These are phyloP conservation scores for Drosophila elegans DNA, from an alignment of 1,140 invertebrate species.

Conservation along the genomic window DNA sequence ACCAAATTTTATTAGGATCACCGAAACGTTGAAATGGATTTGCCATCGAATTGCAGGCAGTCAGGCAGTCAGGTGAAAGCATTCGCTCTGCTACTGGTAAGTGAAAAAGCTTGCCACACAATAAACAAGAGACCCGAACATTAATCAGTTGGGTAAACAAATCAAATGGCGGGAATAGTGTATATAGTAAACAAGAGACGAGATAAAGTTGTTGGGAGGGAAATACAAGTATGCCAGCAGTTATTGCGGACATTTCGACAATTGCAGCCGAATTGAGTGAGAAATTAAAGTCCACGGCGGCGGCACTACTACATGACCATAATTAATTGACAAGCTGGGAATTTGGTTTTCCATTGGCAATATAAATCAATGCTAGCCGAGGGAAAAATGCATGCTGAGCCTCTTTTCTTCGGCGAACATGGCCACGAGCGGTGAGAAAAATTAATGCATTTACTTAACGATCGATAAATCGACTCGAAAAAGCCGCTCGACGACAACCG, in stretches of 20 bases:
- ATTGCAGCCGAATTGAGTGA: conserved; percentile 53
- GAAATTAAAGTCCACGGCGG: conserved; percentile 49
- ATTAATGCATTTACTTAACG: conserved; percentile 71
- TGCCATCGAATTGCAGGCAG: conserved; percentile 12
- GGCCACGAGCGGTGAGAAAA: conserved; percentile 45
- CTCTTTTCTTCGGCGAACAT: conserved; percentile 27
- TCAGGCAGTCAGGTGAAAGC: conserved; percentile 25
- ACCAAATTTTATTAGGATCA: conserved; percentile 30
- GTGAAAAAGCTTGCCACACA: conserved; percentile 26
- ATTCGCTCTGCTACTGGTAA: conserved; percentile 18
- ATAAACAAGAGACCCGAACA: conserved; percentile 40
- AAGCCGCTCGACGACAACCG: conserved; percentile 74
- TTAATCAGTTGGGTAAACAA: conserved; percentile 71
- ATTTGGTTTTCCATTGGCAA: conserved; percentile 34
- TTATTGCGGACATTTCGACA: conserved; percentile 28
- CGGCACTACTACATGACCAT: conserved; percentile 54
- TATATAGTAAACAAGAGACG: conserved; percentile 30
- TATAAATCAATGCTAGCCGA: conserved; percentile 53
- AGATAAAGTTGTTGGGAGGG: conserved; percentile 33
- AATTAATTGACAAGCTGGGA: conserved; percentile 64
- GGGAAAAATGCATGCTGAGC: conserved; percentile 36
- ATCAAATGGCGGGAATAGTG: conserved; percentile 29
- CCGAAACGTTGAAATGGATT: conserved; percentile 11
- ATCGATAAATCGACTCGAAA: conserved; percentile 66
- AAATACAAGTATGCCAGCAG: conserved; percentile 29